A percentile compares a stretch with the other conserved stretches of the same genome.
phyloP scores from a whole-genome alignment of 2,888 invertebrate genomes.

The Macropis europaea region DNA sequence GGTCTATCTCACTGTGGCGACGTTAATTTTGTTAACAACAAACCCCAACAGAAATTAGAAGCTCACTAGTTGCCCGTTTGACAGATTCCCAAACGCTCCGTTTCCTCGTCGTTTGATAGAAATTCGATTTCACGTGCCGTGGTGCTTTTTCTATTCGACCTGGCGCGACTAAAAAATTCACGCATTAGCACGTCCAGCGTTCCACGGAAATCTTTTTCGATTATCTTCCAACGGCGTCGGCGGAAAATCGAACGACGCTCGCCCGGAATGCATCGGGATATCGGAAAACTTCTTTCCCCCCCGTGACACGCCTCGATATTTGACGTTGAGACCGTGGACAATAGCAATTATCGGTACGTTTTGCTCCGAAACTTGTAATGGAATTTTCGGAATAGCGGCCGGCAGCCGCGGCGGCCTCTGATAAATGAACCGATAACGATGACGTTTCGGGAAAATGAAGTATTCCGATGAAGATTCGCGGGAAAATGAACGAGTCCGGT shows the following conservation, averaged over 20 bases:
- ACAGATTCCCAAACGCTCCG: too few species aligned
- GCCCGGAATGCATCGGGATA: not conserved
- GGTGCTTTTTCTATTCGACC: not conserved
- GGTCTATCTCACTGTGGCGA: too few species aligned
- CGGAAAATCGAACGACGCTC: not conserved
- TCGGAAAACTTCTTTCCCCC: not conserved
- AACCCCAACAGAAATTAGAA: too few species aligned
- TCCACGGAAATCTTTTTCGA: conserved; percentile 8
- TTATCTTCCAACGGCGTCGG: not conserved
- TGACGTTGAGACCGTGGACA: not conserved
- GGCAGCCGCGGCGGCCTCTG: not conserved
- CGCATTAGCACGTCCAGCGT: not conserved
- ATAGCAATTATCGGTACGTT: conserved; percentile 3
- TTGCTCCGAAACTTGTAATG: not conserved
- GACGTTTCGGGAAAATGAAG: not conserved
- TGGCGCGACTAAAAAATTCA: too few species aligned
- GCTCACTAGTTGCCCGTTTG: too few species aligned
- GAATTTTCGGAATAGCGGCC: not conserved
- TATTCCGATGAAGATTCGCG: not conserved
- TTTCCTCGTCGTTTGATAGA: too few species aligned
- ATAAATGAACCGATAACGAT: not conserved
- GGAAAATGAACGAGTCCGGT: too few species aligned
- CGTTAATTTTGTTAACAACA: too few species aligned
- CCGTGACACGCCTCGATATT: conserved; percentile 5
- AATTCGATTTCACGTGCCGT: too few species aligned